Evolutionary conservation across 2,797 vertebrate genomes (phyloP).

Genomic region (Bryconaethiops microstoma): DNA sequence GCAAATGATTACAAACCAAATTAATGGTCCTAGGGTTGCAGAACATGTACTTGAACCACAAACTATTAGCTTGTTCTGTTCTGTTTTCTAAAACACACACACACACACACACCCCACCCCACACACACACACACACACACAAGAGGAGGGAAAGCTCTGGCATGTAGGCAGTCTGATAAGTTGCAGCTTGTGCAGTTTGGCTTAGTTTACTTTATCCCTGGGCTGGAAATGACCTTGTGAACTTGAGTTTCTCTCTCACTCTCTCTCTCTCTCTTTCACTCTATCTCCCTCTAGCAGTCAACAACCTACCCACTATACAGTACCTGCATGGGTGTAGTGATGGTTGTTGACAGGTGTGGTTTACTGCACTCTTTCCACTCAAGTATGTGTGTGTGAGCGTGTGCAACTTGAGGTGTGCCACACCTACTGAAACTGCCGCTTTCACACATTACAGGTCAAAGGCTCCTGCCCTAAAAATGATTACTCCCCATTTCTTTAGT

Average conservation of each 20-base stretch:
- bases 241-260: constrained; percentile 67
- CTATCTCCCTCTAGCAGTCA: constrained; percentile 64
- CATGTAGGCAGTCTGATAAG: constrained; percentile 79
- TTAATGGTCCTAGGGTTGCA: constrained; percentile 62
- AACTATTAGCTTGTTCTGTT: constrained; percentile 67
- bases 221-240: constrained; percentile 82
- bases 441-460: constrained; percentile 78
- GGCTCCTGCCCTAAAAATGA: constrained; percentile 76
- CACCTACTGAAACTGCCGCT: constrained; percentile 50
- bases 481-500: constrained; percentile 70
- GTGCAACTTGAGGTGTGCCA: constrained; percentile 6
- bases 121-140: constrained; percentile 67
- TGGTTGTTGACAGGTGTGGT: constrained; percentile 66
- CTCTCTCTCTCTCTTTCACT: constrained; percentile 22
- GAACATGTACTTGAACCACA: constrained; percentile 54
- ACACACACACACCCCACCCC: constrained; percentile 54
- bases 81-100: constrained; percentile 53
- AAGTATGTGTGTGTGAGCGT: constrained; percentile 38
- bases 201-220: constrained; percentile 82
- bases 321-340: constrained; percentile 66
- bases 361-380: constrained; percentile 43
- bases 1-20: constrained; percentile 61
- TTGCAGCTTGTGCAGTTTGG: constrained; percentile 82
- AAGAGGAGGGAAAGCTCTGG: constrained; percentile 68
- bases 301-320: constrained; percentile 60